Evolutionary conservation across 2,888 invertebrate genomes (phyloP).

Genomic region (Philereme vetulata): DNA sequence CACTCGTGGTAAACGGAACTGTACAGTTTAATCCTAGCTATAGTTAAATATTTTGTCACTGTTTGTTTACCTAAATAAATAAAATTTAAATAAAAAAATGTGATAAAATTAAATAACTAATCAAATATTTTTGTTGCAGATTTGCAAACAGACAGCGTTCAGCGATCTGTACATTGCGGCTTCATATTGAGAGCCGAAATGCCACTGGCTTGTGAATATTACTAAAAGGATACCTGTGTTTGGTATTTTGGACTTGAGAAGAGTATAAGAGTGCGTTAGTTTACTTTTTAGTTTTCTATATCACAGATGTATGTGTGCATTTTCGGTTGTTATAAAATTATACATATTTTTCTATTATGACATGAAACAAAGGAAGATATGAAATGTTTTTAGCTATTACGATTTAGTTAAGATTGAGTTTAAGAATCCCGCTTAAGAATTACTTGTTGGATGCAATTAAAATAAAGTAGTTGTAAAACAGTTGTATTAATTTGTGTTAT

Average conservation of each 20-base stretch:
- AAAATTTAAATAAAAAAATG: too few species aligned
- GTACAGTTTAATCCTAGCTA: too few species aligned
- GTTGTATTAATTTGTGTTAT: constrained; percentile 40
- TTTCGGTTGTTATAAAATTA: constrained; percentile 76
- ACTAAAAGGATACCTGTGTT: constrained; percentile 62
- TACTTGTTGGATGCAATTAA: constrained; percentile 80
- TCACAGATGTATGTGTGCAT: constrained; percentile 73
- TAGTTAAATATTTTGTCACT: too few species aligned
- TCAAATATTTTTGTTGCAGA: constrained; percentile 58
- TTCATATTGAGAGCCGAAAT: constrained; percentile 67
- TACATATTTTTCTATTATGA: constrained; percentile 79
- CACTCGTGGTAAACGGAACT: too few species aligned
- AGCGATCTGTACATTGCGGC: constrained; percentile 65
- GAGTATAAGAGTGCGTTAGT: constrained; percentile 59
- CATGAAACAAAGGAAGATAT: constrained; percentile 64
- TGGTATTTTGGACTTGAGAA: constrained; percentile 64
- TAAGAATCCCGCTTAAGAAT: constrained; percentile 77
- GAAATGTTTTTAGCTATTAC: constrained; percentile 71
- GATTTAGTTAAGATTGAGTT: constrained; percentile 73
- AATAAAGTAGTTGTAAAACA: constrained; percentile 69
- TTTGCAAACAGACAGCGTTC: constrained; percentile 48
- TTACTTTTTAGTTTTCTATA: constrained; percentile 67
- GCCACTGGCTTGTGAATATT: constrained; percentile 74
- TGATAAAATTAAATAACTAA: too few species aligned
- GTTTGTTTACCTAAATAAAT: too few species aligned